These are phyloP conservation scores for Lysiphlebus fabarum DNA, from an alignment of 1,140 invertebrate species.

Conservation along the genomic window DNA sequence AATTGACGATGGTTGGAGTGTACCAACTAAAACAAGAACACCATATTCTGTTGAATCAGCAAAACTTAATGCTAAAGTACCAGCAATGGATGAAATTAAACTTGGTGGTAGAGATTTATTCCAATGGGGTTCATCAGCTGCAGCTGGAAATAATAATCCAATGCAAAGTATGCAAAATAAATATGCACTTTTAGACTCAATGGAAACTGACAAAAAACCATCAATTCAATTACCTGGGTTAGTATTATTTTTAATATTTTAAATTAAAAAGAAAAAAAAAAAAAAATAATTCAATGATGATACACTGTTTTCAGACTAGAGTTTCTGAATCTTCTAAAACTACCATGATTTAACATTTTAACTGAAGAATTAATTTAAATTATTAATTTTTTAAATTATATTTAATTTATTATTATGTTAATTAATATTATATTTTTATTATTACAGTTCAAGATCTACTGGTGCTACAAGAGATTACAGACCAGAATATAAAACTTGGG, in stretches of 20 bases:
- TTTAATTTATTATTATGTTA: slow-evolving; percentile 8
- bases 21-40: slow-evolving; percentile 36
- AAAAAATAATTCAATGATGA: slow-evolving; percentile 32
- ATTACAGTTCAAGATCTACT: slow-evolving; percentile 48
- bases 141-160: slow-evolving; percentile 29
- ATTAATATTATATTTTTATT: slow-evolving; percentile 23
- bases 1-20: slow-evolving; percentile 47
- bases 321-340: slow-evolving; percentile 44
- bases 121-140: slow-evolving; percentile 35
- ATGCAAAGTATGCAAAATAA: slow-evolving; percentile 47
- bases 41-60: slow-evolving; percentile 53
- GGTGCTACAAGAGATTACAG: slow-evolving; percentile 45
- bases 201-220: slow-evolving; percentile 45
- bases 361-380: slow-evolving; percentile 29
- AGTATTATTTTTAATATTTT: slow-evolving; percentile 22
- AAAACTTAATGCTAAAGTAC: slow-evolving; percentile 56
- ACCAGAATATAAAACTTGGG: slow-evolving; percentile 46
- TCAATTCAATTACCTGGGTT: slow-evolving; percentile 47
- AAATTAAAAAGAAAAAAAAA: neutral
- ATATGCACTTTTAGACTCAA: slow-evolving; percentile 52
- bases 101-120: slow-evolving; percentile 50
- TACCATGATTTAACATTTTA: slow-evolving; percentile 32
- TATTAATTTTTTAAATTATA: slow-evolving; percentile 10
- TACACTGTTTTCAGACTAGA: slow-evolving; percentile 42
- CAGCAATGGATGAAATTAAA: slow-evolving; percentile 48